phyloP scores from a whole-genome alignment of 1,140 invertebrate species.

The Druon quercuslanigerum region DNA sequence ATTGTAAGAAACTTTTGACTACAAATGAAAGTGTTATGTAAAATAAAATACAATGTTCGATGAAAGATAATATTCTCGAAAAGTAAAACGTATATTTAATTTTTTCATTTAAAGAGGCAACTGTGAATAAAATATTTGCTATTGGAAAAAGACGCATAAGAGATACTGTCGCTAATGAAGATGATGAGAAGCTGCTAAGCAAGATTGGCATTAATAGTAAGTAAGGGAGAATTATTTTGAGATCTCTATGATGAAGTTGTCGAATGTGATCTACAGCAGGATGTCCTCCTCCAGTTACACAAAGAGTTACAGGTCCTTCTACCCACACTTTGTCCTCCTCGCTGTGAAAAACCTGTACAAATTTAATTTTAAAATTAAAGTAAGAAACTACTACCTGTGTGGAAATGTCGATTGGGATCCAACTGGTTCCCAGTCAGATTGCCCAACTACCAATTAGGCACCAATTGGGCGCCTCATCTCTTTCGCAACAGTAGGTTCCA shows the following conservation, averaged over 20 bases:
- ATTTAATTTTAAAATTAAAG: not conserved
- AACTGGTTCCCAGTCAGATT: no score
- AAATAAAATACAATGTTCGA: not conserved
- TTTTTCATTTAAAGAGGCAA: not conserved
- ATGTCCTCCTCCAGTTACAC: not conserved
- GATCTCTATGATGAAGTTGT: not conserved
- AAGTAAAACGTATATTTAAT: not conserved
- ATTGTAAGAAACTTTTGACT: not conserved
- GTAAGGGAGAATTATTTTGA: not conserved
- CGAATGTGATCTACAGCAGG: not conserved
- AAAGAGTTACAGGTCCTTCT: not conserved
- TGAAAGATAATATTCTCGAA: not conserved
- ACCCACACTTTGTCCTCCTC: conserved; percentile 13
- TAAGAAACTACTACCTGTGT: not conserved
- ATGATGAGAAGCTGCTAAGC: not conserved
- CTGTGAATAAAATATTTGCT: not conserved
- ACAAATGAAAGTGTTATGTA: not conserved
- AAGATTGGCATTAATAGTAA: not conserved
- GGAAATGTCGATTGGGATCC: no score
- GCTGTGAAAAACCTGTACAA: not conserved
- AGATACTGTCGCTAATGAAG: not conserved
- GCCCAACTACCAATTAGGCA: no score
- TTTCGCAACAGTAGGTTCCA: no score
- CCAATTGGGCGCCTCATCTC: no score
- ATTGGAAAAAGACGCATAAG: not conserved